Conservation (phyloP, 2,113 vertebrate species). For the Tretioscincus oriximinensis region DNA sequence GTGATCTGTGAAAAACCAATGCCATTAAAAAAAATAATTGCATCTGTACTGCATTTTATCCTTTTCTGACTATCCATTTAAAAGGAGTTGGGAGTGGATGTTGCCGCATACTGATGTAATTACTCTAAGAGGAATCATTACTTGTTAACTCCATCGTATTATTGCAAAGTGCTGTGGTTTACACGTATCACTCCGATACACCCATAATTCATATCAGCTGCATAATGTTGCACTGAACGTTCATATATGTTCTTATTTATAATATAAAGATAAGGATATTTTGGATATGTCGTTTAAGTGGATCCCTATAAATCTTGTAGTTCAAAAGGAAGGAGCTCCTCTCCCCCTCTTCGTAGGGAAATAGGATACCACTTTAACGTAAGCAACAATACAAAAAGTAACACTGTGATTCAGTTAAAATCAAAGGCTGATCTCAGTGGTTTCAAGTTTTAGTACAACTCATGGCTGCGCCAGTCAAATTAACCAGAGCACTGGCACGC, state of each 20-base stretch:
- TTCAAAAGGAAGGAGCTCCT: neutral
- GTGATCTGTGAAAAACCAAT: slow-evolving; percentile 31
- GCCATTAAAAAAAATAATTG: slow-evolving; percentile 41
- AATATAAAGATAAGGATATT: neutral
- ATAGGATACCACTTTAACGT: neutral
- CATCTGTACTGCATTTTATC: slow-evolving; percentile 19
- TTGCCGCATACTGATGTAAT: slow-evolving; percentile 29
- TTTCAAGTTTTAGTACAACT: neutral
- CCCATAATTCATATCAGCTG: slow-evolving; percentile 17
- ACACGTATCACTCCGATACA: slow-evolving; percentile 1
- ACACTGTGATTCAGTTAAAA: slow-evolving; percentile 4
- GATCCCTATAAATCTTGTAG: neutral
- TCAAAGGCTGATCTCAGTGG: neutral
- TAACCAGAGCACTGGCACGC: neutral
- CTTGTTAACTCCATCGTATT: slow-evolving; percentile 6
- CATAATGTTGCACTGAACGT: neutral
- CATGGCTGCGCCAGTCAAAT: neutral
- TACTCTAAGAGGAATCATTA: slow-evolving; percentile 21
- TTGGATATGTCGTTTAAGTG: neutral
- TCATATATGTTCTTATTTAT: neutral
- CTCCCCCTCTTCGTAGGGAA: neutral
- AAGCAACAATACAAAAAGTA: rapidly evolving
- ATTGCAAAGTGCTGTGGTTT: neutral
- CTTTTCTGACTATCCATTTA: slow-evolving; percentile 23
- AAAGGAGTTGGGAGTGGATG: slow-evolving; percentile 29